Conservation (phyloP, 2,888 invertebrate genomes). For the Tachina lurida region DNA sequence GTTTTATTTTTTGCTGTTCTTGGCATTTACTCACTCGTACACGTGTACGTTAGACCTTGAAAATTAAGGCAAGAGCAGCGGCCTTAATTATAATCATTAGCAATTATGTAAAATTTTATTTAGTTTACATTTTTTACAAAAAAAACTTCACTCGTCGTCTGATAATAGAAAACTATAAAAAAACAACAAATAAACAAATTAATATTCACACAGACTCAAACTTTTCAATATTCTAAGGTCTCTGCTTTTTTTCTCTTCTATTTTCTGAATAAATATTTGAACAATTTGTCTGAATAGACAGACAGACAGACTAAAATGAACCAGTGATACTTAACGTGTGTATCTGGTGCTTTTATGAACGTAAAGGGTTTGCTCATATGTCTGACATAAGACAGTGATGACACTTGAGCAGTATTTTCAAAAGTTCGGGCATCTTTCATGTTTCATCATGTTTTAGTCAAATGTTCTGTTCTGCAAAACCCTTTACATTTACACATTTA, state of each 20-base stretch:
- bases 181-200: neutral
- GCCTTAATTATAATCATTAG: conserved; percentile 28
- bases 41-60: conserved; percentile 10
- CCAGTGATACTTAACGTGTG: neutral
- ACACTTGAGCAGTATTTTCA: no score
- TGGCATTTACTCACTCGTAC: neutral
- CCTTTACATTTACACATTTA: no score
- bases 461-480: no score
- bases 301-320: neutral
- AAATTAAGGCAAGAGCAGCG: neutral
- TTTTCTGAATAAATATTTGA: neutral
- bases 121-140: neutral
- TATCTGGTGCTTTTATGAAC: neutral
- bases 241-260: neutral
- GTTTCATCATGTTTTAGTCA: no score
- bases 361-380: no score
- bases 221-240: neutral
- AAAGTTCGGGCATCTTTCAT: no score
- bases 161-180: conserved; percentile 2
- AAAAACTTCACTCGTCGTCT: conserved; percentile 4
- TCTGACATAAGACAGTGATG: no score
- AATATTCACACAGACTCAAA: neutral
- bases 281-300: neutral
- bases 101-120: conserved; percentile 36
- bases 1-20: neutral